Evolutionary conservation across 2,113 vertebrate species (phyloP), one percentile per base, ranked within the genome.

Genomic region (Phrynosoma blainvillii): DNA sequence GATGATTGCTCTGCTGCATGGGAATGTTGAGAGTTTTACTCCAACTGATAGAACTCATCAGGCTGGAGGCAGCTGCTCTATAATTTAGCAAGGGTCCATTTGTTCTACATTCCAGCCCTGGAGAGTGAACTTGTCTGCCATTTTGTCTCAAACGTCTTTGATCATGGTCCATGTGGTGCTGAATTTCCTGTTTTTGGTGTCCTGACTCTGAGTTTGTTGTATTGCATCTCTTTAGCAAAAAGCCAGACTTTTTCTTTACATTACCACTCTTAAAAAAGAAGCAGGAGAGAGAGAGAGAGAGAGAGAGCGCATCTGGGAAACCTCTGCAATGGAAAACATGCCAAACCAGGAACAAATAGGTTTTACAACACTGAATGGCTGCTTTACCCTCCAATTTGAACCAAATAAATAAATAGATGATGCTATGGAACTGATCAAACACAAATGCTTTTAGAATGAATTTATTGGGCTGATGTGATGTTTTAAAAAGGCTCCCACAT

Each of bases 371-470:
- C 14, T 47, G 59, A 82, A 32, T 9, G 30, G 36, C 86, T 82
- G 80, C 27, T 52, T 75, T 47, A 40, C 70, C n/a, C 30, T 25
- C 40, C 70, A 30, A 56, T 82, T 75, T 87, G 79, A 82, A 82
- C 36, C 65, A 76, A 75, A 76, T 87, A 87, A 87, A 82, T 87
- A 87, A 87, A 87, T 66, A 87, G 86, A 87, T 82, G 79, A 87
- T 82, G 79, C 79, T n/a, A 87, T 82, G 80, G 80, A 87, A 76
- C 6, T 82, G 86, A 82, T 87, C 79, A 82, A 81, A 82, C 79
- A 76, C 70, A 87, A 82, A 82, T 82, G 27, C 27, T 87, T 75
- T 87, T 76, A 32, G 75, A 16, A 76, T 82, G 40, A 86, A 71
- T 80, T 86, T 86, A 79, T 86, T 79, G 66, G 47, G 40, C n/a